These are phyloP conservation scores for Pangasianodon hypophthalmus DNA, from an alignment of 2,113 vertebrate genomes.

Conservation along the genomic window DNA sequence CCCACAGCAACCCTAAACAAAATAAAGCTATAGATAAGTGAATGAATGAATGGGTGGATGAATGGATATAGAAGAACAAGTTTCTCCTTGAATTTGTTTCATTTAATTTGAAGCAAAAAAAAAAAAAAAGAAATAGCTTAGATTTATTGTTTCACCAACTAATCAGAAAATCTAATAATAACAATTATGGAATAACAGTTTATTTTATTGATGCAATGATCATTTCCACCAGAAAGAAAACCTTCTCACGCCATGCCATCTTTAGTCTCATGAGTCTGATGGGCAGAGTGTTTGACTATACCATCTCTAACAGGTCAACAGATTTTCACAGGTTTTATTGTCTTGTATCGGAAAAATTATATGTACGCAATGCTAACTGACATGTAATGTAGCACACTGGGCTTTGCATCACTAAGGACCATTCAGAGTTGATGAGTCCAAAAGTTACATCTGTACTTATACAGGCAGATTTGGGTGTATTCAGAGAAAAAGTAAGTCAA, in stretches of 20 bases:
- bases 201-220: neutral
- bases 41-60: neutral
- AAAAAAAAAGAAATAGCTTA: neutral
- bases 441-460: neutral
- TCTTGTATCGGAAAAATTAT: neutral
- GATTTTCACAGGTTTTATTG: neutral
- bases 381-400: neutral
- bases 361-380: neutral
- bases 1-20: neutral
- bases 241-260: neutral
- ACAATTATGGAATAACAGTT: neutral
- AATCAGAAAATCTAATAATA: neutral
- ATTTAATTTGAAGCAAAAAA: neutral
- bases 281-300: neutral
- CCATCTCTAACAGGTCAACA: neutral
- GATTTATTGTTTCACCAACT: neutral
- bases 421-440: neutral
- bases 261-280: neutral
- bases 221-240: neutral
- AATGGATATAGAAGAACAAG: neutral
- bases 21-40: neutral
- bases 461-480: neutral
- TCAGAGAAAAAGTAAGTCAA: neutral
- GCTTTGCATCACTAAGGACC: neutral
- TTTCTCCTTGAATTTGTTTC: neutral